Base-by-base conservation (phyloP, 2,888 invertebrate genomes). In the Yponomeuta plumbellus region DNA sequence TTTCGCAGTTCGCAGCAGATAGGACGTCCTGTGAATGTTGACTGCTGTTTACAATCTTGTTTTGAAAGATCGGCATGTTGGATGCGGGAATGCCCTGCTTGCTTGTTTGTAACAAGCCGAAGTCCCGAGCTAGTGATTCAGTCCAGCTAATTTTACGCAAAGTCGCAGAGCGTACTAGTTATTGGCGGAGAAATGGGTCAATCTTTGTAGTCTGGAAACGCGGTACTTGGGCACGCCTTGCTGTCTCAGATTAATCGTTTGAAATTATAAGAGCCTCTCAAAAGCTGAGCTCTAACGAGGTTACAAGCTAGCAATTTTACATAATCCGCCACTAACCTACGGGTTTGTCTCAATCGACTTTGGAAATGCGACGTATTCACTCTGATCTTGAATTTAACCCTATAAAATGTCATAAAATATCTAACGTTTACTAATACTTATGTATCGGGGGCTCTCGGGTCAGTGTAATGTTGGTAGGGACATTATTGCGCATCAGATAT, bases 141-240 rank as follows among this genome's bases (percentile, higher is more conserved):
- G 44, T 52, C 17, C 44, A 52, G 44, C 44, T 52, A 52, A 52
- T 52, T 52, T 52, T 52, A 52, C 44, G 44, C 44, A 17, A 52
- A 52, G 44, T 52, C 44, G 44, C 44, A 52, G 17, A 17, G 13
- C 44, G 44, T 17, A 52, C 44, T 52, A 52, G 44, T 52, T 52
- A 52, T 52, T 52, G 44, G 17, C n/a, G 22, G 58, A 22, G 21
- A 58, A 58, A 11, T 58, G 58, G 58, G 58, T 58, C 58, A 58
- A 58, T 58, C 58, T 20, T 58, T 58, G 22, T 20, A 22, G 22
- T 21, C 22, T 58, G 58, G 58, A 22, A 11, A 21, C 58, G 58
- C 58, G 58, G 22, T 22, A 21, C 58, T 58, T 58, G 58, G 21
- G 58, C 58, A 58, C 58, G 58, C 20, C 22, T 22, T 58, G 21